phyloP scores from a whole-genome alignment of 1,140 invertebrate species.

The Zophobas atratus region DNA sequence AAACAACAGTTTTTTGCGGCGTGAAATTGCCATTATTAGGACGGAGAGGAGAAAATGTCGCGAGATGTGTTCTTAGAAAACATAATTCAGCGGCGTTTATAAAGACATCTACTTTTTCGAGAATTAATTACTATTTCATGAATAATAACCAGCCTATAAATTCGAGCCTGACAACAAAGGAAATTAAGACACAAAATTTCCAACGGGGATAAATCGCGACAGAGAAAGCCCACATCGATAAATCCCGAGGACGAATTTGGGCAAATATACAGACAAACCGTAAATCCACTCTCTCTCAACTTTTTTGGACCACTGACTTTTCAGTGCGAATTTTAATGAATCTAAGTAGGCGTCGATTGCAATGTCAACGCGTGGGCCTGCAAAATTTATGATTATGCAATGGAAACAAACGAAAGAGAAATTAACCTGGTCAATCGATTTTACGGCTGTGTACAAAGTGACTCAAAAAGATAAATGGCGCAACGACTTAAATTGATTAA shows the following conservation, averaged over 20 bases:
- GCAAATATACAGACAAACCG: not conserved
- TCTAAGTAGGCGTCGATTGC: constrained; percentile 13
- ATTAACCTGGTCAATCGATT: not conserved
- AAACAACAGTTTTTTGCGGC: not conserved
- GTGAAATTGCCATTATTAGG: not conserved
- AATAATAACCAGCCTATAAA: no score
- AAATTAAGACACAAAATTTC: not conserved
- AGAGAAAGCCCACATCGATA: constrained; percentile 1
- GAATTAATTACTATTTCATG: no score
- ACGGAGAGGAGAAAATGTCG: no score
- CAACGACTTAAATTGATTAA: no score
- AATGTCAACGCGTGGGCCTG: constrained; percentile 29
- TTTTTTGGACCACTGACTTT: constrained; percentile 1
- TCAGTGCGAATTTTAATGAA: not conserved
- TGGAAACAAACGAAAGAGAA: constrained; percentile 17
- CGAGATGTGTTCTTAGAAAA: no score
- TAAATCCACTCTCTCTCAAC: constrained; percentile 18
- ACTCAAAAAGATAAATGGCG: not conserved
- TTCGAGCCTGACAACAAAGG: no score
- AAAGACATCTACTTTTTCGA: no score
- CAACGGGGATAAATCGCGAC: not conserved
- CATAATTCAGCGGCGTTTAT: no score
- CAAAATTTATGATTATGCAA: constrained; percentile 25
- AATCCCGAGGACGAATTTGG: not conserved
- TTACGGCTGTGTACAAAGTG: no score